phyloP scores from a whole-genome alignment of 1,140 invertebrate genomes.

The Euura saliciscinereae region DNA sequence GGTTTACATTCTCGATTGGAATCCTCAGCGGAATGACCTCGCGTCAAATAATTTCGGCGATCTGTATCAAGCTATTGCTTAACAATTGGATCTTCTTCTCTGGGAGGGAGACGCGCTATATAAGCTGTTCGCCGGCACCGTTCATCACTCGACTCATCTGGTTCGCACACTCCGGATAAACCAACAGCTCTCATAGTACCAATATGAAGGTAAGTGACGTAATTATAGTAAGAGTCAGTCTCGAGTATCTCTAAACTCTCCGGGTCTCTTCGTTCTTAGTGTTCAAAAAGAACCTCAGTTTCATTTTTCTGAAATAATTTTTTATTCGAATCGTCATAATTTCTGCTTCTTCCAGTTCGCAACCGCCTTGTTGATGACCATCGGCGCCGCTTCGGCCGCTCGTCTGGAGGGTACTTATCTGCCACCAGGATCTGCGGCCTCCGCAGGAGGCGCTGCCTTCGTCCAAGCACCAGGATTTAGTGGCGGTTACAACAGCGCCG shows the following conservation, averaged over 20 bases:
- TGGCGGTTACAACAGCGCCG: background rate
- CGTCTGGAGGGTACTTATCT: constrained; percentile 57
- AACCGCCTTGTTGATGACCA: background rate
- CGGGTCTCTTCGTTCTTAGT: background rate
- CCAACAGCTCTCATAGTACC: background rate
- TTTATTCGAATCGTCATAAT: background rate
- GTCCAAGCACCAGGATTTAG: background rate
- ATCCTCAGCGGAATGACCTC: background rate
- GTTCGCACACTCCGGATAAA: background rate
- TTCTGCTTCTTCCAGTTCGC: constrained; percentile 3
- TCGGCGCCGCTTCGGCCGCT: constrained; percentile 42
- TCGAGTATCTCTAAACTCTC: too few species aligned
- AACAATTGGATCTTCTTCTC: constrained; percentile 13
- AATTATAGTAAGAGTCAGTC: background rate
- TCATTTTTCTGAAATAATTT: background rate
- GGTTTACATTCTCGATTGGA: background rate
- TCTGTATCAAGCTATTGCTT: constrained; percentile 12
- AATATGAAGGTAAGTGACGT: constrained; percentile 7
- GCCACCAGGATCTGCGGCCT: constrained; percentile 40
- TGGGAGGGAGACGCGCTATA: constrained; percentile 9
- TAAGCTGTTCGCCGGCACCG: background rate
- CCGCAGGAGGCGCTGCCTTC: background rate
- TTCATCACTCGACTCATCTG: constrained; percentile 13
- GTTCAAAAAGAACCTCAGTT: background rate
- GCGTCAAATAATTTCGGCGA: constrained; percentile 12